Evolutionary conservation across 2,113 vertebrate genomes (phyloP).

Genomic region (Cryptotis parvus): DNA sequence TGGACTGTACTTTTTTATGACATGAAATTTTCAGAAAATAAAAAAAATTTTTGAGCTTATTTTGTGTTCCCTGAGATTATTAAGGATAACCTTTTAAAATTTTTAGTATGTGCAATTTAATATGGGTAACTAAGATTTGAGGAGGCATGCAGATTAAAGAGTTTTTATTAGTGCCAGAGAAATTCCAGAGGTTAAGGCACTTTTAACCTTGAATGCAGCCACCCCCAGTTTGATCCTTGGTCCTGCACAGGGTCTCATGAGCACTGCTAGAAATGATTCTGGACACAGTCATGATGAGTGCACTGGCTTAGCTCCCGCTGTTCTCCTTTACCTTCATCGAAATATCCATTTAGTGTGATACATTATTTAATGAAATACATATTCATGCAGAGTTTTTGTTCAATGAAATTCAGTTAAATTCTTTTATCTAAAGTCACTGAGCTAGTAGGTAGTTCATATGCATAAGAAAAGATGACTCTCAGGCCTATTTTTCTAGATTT

Average conservation of each 20-base stretch:
- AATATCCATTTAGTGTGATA: slow-evolving; percentile 3
- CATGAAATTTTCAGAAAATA: background rate
- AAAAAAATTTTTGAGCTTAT: background rate
- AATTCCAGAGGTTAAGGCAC: too few relatives aligned
- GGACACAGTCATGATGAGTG: too few relatives aligned
- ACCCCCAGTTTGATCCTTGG: background rate
- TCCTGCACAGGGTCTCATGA: too few relatives aligned
- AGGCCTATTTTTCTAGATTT: too few relatives aligned
- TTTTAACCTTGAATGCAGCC: background rate
- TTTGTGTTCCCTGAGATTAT: slow-evolving; percentile 7
- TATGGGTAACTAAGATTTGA: slow-evolving; percentile 21
- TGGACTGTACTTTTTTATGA: background rate
- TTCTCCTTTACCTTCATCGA: background rate
- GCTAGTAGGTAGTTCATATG: background rate
- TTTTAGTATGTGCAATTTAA: background rate
- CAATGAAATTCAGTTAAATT: slow-evolving; percentile 17
- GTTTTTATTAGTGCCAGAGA: background rate
- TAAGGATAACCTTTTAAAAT: slow-evolving; percentile 4
- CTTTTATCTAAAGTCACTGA: slow-evolving; percentile 33
- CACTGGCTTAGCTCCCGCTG: too few relatives aligned
- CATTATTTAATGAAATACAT: slow-evolving; percentile 4
- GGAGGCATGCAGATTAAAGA: background rate
- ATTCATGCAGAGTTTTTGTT: slow-evolving; percentile 20
- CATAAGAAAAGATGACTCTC: background rate
- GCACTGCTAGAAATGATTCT: too few relatives aligned